Percentiles rank a stretch among this genome's conserved stretches.
Evolutionary conservation across 2,888 invertebrate genomes (phyloP).

Genomic region (Rosalia funebris): DNA sequence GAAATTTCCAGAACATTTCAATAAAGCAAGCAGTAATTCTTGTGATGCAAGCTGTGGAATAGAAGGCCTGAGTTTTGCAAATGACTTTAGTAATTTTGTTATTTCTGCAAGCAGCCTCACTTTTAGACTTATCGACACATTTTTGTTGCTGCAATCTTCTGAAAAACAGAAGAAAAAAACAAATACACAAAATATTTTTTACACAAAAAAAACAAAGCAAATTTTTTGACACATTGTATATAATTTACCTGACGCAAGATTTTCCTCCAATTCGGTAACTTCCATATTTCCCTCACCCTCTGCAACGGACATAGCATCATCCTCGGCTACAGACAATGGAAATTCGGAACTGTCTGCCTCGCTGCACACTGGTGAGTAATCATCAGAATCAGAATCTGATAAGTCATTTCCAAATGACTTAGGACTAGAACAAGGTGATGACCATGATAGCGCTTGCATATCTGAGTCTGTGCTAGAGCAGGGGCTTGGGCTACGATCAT

Average conservation of each 20-base stretch:
- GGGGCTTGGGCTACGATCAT: constrained; percentile 45
- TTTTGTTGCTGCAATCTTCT: constrained; percentile 24
- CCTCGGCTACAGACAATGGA: constrained; percentile 19
- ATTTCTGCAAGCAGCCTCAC: constrained; percentile 48
- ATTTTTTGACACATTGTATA: too few species aligned
- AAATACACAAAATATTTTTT: neutral
- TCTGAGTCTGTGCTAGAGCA: constrained; percentile 52
- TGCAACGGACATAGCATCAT: constrained; percentile 15
- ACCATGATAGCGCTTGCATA: constrained; percentile 39
- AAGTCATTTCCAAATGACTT: constrained; percentile 20
- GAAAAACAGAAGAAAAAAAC: neutral
- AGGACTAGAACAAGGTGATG: constrained; percentile 38
- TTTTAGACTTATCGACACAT: constrained; percentile 37
- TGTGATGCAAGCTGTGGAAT: constrained; percentile 45
- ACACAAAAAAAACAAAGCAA: too few species aligned
- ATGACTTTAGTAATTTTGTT: constrained; percentile 47
- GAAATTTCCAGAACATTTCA: constrained; percentile 46
- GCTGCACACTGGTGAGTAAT: constrained; percentile 76
- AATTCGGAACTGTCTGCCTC: constrained; percentile 61
- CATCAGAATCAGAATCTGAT: constrained; percentile 68
- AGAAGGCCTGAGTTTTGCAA: constrained; percentile 44
- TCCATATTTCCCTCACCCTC: constrained; percentile 17
- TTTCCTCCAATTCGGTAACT: constrained; percentile 19
- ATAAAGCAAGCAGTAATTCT: constrained; percentile 47
- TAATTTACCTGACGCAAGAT: constrained; percentile 15